These are phyloP conservation scores for Larimichthys crocea DNA, from an alignment of 2,113 vertebrate species.

Conservation along the genomic window DNA sequence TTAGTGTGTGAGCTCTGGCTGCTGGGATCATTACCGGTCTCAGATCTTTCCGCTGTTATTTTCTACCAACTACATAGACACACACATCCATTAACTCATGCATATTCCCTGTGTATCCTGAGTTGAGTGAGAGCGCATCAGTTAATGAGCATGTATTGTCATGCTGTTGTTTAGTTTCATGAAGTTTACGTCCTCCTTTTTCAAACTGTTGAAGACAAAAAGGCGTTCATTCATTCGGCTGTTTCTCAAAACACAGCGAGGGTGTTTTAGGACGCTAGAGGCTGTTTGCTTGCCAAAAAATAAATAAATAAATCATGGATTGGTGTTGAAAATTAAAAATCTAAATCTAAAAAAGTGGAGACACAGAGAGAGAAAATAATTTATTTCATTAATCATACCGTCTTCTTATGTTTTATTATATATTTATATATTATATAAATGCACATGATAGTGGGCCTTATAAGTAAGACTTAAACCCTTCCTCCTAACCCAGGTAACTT, in stretches of 20 bases:
- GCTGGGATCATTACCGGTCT: slow-evolving; percentile 48
- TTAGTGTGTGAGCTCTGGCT: slow-evolving; percentile 38
- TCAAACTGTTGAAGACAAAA: background rate
- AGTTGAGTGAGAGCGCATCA: slow-evolving; percentile 43
- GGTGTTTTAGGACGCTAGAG: background rate
- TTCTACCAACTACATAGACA: slow-evolving; percentile 29
- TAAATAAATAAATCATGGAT: background rate
- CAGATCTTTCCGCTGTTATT: slow-evolving; percentile 53
- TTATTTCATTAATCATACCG: background rate
- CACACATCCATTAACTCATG: slow-evolving; percentile 31
- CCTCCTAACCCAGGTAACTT: background rate
- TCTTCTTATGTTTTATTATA: background rate
- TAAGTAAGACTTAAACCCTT: background rate
- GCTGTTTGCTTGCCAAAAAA: background rate
- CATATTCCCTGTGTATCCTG: slow-evolving; percentile 41
- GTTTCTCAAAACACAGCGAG: background rate
- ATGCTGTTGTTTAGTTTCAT: slow-evolving; percentile 18
- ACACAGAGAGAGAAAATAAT: background rate
- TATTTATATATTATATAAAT: background rate
- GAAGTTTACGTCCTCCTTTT: slow-evolving; percentile 13
- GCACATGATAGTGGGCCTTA: no score
- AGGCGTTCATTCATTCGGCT: background rate
- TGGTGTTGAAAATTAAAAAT: background rate
- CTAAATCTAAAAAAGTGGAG: background rate
- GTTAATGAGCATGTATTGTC: slow-evolving; percentile 50